Evolutionary conservation across 2,113 vertebrate genomes (phyloP), one percentile per base, ranked within the genome.

Genomic region (Ameiurus melas): DNA sequence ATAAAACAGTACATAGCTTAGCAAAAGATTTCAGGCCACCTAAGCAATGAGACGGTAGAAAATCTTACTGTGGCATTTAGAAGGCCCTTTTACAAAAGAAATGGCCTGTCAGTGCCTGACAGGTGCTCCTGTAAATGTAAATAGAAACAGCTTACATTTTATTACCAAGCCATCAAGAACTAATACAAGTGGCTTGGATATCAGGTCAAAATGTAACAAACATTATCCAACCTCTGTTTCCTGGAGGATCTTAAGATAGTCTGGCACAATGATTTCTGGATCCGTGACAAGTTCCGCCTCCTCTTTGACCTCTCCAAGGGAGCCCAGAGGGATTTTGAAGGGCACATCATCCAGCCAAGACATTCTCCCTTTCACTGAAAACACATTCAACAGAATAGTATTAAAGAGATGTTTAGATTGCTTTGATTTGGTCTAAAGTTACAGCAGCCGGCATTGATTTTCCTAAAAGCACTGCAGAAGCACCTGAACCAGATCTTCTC

Each of bases 261-360:
- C 95, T 0, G 95, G 95, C 25, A 96, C 4, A 4, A 91, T 88
- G 17, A 97, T 73, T 66, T 93, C 93, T 0, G 93, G 93, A 0
- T 87, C 91, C 0, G 85, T 78, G 64, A 91, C 14, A 8, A 83
- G 84, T 47, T 86, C 91, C 39, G 91, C 84, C 19, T 94, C 92
- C 57, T 90, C 92, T 58, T 51, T 91, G 0, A 91, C 88, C 81
- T 93, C 87, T 9, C 92, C 89, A 0, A 88, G 55, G 7, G 94
- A 90, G 82, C 84, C 94, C 57, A 92, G 83, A 30, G 95, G 92
- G 0, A 93, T 93, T 90, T 94, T 96, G 92, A 99, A 96, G 30
- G 97, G 95, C 81, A 99, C 87, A 8, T 94, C 96, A 33, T 98
- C 97, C 87, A 99, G 95, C 86, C 91, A 94, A 88, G 85, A 95